These are phyloP conservation scores for Orbicella faveolata DNA, from an alignment of 64 coral and sea anemone genomes.

Conservation along the genomic window DNA sequence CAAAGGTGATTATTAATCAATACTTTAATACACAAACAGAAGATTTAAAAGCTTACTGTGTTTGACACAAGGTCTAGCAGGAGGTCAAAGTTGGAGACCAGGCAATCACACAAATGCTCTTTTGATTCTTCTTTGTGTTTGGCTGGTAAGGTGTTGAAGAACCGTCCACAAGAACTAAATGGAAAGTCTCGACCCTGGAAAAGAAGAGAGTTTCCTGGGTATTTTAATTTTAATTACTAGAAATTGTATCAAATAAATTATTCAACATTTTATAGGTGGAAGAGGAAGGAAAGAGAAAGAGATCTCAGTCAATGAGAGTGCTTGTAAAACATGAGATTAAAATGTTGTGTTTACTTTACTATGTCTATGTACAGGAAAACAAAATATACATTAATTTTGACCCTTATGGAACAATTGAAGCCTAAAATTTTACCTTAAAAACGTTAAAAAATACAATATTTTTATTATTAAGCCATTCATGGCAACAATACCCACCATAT, in stretches of 20 bases:
- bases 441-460: not conserved
- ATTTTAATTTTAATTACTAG: not conserved
- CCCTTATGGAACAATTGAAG: too few species aligned
- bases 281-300: too few species aligned
- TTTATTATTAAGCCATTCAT: too few species aligned
- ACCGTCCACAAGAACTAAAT: slow-evolving; percentile 84
- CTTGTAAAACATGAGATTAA: too few species aligned
- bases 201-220: not conserved
- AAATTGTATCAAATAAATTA: not conserved
- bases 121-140: slow-evolving; percentile 47
- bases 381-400: too few species aligned
- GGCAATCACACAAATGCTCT: slow-evolving; percentile 53
- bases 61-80: slow-evolving; percentile 63
- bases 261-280: too few species aligned
- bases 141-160: slow-evolving; percentile 82
- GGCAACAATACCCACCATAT: slow-evolving; percentile 67
- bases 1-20: too few species aligned
- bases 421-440: not conserved
- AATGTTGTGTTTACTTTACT: too few species aligned
- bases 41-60: slow-evolving; percentile 50
- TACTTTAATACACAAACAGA: not conserved
- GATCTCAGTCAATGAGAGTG: too few species aligned
- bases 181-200: slow-evolving; percentile 85
- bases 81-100: slow-evolving; percentile 73
- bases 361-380: too few species aligned